Conservation (phyloP, 2,888 invertebrate species). For the Ormyrus rosae region DNA sequence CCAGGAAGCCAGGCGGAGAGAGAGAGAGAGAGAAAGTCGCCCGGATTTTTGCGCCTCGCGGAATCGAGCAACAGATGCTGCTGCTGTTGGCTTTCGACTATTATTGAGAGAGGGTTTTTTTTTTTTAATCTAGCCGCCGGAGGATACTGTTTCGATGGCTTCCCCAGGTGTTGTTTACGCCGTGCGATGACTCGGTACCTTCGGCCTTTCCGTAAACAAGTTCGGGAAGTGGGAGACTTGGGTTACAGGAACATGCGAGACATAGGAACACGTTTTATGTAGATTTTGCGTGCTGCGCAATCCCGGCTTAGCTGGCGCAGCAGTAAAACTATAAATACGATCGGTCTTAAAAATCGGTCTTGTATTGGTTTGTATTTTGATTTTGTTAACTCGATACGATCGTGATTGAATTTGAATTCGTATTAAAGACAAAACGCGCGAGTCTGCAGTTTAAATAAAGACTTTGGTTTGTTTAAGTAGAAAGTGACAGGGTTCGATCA, state of each 20-base stretch:
- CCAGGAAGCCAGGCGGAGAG: background rate
- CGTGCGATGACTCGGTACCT: constrained; percentile 3
- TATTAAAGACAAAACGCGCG: too few species aligned
- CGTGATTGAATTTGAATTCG: too few species aligned
- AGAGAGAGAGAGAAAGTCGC: background rate
- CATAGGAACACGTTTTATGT: too few species aligned
- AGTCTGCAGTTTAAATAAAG: too few species aligned
- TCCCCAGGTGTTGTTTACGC: constrained; percentile 33
- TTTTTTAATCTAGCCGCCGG: too few species aligned
- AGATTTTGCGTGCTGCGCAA: too few species aligned
- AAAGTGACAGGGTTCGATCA: background rate
- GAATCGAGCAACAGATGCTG: constrained; percentile 35
- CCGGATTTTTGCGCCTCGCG: background rate
- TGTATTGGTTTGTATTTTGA: too few species aligned
- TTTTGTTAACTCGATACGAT: too few species aligned
- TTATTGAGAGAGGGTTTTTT: too few species aligned
- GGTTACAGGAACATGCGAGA: too few species aligned
- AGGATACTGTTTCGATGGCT: background rate
- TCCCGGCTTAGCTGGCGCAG: background rate
- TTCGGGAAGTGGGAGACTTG: background rate
- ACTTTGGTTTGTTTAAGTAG: background rate
- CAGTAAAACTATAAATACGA: background rate
- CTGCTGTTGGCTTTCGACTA: too few species aligned
- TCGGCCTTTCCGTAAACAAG: constrained; percentile 39
- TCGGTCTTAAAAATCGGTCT: too few species aligned